Conservation (phyloP, 2,888 invertebrate genomes). For the Adelognathus sp. region DNA sequence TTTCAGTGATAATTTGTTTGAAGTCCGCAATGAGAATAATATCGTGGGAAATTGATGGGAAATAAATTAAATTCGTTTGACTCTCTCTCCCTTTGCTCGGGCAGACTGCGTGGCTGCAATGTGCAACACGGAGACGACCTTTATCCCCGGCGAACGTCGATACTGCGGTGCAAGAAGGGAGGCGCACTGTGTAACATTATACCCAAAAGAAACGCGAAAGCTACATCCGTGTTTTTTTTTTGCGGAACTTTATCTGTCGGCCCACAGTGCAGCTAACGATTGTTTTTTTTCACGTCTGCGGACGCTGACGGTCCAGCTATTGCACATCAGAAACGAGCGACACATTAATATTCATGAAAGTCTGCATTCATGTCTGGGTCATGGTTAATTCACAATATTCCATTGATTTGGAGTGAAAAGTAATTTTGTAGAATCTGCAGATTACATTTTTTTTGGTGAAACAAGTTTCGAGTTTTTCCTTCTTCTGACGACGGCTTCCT, state of each 20-base stretch:
- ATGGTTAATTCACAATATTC: too few species aligned
- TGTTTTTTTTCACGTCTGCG: neutral
- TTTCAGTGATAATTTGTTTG: neutral
- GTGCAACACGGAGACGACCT: conserved; percentile 51
- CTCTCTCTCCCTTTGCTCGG: neutral
- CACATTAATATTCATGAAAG: too few species aligned
- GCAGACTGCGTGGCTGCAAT: conserved; percentile 31
- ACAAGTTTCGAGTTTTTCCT: too few species aligned
- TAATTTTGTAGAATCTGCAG: too few species aligned
- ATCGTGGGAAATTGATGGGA: neutral
- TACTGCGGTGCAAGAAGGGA: conserved; percentile 28
- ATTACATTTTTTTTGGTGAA: too few species aligned
- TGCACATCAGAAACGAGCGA: neutral
- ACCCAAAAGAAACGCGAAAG: conserved; percentile 14
- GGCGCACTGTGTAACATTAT: conserved; percentile 3
- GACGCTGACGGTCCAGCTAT: neutral
- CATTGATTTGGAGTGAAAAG: too few species aligned
- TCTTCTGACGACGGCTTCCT: too few species aligned
- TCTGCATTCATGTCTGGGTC: too few species aligned
- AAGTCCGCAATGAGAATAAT: neutral
- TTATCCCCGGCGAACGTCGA: conserved; percentile 54
- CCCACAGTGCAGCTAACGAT: neutral
- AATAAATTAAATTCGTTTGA: neutral
- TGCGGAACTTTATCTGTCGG: neutral
- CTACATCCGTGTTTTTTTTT: conserved; percentile 12